Base-by-base conservation (phyloP, 2,797 vertebrate genomes). In the Artibeus lituratus region DNA sequence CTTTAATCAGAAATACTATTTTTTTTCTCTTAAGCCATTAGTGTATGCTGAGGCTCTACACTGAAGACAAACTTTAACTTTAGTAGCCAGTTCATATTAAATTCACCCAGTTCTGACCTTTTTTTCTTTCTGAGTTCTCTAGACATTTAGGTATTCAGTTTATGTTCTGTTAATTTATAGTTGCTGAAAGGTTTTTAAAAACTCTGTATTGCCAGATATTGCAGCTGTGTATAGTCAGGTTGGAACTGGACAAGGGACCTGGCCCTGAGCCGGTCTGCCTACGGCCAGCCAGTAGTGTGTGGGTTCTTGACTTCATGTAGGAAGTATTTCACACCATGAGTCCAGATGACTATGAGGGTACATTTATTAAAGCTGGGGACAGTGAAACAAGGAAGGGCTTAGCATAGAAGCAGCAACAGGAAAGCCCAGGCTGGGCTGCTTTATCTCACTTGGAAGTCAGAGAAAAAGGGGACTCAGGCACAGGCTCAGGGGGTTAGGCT, bases 101-200 rank as follows among this genome's bases (percentile, higher is more conserved):
- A 95, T 65, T 55, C 55, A 91, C 39, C 29, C 10, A 16, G 42
- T 67, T 96, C 42, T 81, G 32, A 70, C 49, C 21, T 73, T 85
- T 86, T 86, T n/a, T 87, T 65, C 57, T 73, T 29, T 82, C 32
- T 24, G 32, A 87, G 9, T 94, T 95, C 59, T 93, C 47, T 26
- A 77, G 69, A 94, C 57, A 93, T 90, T 51, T 65, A 90, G 21
- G 14, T 91, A 73, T 76, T 72, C 29, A 10, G 67, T 89, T 90
- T 81, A 9, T 77, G 37, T 90, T 89, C 93, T 91, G 57, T 65
- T 85, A 77, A 87, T 90, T 95, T 95, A 84, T 47, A 91, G 83
- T 95, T 96, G 84, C 59, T 91, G 83, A 94, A 96, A 96, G 70
- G 14, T 87, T 93, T 59, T 73, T 10, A 19, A 59, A 76, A 95